These are phyloP conservation scores for Anas platyrhynchos DNA, from an alignment of 2,113 vertebrate genomes.

Conservation along the genomic window DNA sequence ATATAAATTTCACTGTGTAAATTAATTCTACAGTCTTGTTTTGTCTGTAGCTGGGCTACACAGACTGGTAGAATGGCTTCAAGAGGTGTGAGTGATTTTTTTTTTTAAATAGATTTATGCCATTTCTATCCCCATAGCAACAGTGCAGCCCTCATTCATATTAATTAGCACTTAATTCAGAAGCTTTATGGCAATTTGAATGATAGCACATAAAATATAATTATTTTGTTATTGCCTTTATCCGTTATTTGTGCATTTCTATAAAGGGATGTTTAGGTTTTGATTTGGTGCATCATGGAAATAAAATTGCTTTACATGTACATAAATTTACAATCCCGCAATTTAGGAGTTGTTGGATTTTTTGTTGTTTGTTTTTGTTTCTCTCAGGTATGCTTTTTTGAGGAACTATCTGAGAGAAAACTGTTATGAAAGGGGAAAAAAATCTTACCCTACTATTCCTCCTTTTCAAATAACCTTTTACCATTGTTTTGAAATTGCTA, in stretches of 20 bases:
- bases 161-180: conserved; percentile 1
- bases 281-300: neutral
- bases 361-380: neutral
- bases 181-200: neutral
- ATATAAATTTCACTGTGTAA: neutral
- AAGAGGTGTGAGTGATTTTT: neutral
- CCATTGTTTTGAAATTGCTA: neutral
- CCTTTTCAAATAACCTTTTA: neutral
- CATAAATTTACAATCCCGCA: neutral
- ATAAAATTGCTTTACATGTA: neutral
- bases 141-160: neutral
- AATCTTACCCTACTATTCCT: neutral
- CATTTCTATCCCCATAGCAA: neutral
- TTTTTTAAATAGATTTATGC: neutral
- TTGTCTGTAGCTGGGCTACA: neutral
- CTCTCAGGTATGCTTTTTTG: neutral
- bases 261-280: neutral
- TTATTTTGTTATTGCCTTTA: neutral
- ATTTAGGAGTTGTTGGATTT: neutral
- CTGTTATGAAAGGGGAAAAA: neutral
- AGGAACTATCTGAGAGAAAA: neutral
- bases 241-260: neutral
- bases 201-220: neutral
- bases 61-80: neutral
- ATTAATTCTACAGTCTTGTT: neutral